Evolutionary conservation across 2,113 vertebrate species (phyloP).

Genomic region (Pampusana beccarii): DNA sequence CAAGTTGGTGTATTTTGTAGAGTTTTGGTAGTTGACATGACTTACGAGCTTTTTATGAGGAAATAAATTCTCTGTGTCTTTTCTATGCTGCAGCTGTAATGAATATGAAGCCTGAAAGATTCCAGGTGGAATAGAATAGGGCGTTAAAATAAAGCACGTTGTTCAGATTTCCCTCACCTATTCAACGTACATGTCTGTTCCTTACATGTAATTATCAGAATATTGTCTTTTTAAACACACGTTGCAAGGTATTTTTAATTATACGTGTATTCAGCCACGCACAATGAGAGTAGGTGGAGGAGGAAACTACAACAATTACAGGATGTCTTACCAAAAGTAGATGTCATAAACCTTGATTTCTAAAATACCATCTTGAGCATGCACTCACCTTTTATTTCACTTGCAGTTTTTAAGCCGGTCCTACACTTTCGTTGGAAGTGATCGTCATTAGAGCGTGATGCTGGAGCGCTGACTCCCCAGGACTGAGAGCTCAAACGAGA

Average conservation of each 20-base stretch:
- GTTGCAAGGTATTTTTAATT: conserved; percentile 43
- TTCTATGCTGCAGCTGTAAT: not conserved
- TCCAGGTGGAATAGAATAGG: not conserved
- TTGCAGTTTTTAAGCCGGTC: not conserved
- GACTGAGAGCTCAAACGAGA: rapidly evolving
- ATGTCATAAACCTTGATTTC: conserved; percentile 21
- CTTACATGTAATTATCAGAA: not conserved
- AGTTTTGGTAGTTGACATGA: not conserved
- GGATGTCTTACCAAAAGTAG: conserved; percentile 60
- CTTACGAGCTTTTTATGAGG: not conserved
- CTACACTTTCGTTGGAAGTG: not conserved
- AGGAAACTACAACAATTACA: conserved; percentile 71
- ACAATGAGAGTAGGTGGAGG: conserved; percentile 61
- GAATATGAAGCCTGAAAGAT: not conserved
- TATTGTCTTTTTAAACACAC: conserved; percentile 42
- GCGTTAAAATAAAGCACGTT: not conserved
- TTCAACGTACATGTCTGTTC: not conserved
- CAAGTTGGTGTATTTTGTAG: not conserved
- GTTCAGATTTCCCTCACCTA: not conserved
- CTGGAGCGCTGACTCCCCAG: rapidly evolving
- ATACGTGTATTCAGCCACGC: not conserved
- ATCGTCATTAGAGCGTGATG: rapidly evolving
- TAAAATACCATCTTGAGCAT: not conserved
- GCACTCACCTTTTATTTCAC: conserved; percentile 38
- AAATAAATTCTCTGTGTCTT: not conserved